A percentile compares a stretch with the other conserved stretches of the same genome.
These are phyloP conservation scores for Coccyzus lansbergi DNA, from an alignment of 2,797 vertebrate species.

Conservation along the genomic window DNA sequence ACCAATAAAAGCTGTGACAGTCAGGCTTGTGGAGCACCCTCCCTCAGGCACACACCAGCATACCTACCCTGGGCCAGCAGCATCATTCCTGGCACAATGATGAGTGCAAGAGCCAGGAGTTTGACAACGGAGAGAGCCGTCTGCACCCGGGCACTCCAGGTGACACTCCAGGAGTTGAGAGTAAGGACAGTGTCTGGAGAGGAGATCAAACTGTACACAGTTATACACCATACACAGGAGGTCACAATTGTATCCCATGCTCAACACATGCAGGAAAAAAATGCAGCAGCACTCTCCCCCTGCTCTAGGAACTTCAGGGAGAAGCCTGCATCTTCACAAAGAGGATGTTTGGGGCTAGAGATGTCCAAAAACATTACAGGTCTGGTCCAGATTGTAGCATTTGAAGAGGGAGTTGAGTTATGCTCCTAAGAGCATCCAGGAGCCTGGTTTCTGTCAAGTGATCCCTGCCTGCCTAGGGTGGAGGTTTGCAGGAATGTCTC, in stretches of 20 bases:
- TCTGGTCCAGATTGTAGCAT: neutral
- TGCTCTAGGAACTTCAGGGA: neutral
- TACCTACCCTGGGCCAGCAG: constrained; percentile 70
- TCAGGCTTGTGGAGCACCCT: accelerated
- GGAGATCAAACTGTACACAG: neutral
- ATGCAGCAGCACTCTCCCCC: neutral
- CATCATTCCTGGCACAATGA: constrained; percentile 74
- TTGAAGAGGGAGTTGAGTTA: neutral
- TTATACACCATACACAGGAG: no score
- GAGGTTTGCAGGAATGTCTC: neutral
- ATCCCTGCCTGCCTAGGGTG: neutral
- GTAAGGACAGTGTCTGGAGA: constrained; percentile 62
- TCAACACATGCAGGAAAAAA: accelerated
- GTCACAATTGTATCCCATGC: neutral
- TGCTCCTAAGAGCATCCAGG: neutral
- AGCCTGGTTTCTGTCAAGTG: neutral
- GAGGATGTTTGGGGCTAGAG: neutral
- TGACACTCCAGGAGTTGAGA: constrained; percentile 74
- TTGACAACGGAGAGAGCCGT: constrained; percentile 52
- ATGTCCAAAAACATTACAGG: neutral
- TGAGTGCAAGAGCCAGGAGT: constrained; percentile 61
- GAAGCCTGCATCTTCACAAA: neutral
- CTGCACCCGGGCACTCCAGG: constrained; percentile 73
- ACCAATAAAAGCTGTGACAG: accelerated
- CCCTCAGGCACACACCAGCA: neutral